These are phyloP conservation scores for Orthonychiurus folsomi DNA, from an alignment of 2,888 invertebrate genomes.

Conservation along the genomic window DNA sequence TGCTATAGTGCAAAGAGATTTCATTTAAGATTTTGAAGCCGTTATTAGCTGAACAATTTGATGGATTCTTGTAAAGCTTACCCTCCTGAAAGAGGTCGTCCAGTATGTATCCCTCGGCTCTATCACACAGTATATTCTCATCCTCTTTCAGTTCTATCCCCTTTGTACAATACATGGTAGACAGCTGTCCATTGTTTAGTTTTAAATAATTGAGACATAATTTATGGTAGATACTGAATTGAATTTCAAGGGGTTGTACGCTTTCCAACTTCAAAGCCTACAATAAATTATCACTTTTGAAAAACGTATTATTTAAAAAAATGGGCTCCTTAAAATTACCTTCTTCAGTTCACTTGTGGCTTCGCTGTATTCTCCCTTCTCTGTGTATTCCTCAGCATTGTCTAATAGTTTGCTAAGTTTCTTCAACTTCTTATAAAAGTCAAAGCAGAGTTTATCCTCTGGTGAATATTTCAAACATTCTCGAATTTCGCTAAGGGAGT, in stretches of 20 bases:
- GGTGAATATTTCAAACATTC: slow-evolving; percentile 96
- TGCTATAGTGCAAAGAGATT: slow-evolving; percentile 50
- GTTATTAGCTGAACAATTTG: background rate
- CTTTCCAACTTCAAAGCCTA: slow-evolving; percentile 38
- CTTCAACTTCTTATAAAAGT: slow-evolving; percentile 90
- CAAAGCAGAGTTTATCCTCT: slow-evolving; percentile 87
- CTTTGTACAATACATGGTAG: slow-evolving; percentile 65
- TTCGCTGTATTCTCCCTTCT: slow-evolving; percentile 29
- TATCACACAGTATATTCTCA: slow-evolving; percentile 71
- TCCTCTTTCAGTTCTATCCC: slow-evolving; percentile 69
- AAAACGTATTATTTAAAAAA: background rate
- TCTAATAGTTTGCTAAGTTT: slow-evolving; percentile 68
- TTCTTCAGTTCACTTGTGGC: slow-evolving; percentile 37
- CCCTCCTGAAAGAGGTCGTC: slow-evolving; percentile 87
- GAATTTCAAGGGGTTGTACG: slow-evolving; percentile 34
- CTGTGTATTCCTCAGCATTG: slow-evolving; percentile 33
- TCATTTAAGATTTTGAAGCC: background rate
- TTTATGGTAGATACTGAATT: slow-evolving; percentile 36
- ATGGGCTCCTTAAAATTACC: slow-evolving; percentile 17
- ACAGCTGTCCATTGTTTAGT: slow-evolving; percentile 44
- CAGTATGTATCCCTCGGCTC: slow-evolving; percentile 81
- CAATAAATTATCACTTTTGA: background rate
- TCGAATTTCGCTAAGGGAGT: slow-evolving; percentile 59
- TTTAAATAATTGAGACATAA: slow-evolving; percentile 38
- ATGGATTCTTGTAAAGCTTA: slow-evolving; percentile 44